These are phyloP conservation scores for Blastobasis lacticolella DNA, from an alignment of 2,888 invertebrate genomes.

Conservation along the genomic window DNA sequence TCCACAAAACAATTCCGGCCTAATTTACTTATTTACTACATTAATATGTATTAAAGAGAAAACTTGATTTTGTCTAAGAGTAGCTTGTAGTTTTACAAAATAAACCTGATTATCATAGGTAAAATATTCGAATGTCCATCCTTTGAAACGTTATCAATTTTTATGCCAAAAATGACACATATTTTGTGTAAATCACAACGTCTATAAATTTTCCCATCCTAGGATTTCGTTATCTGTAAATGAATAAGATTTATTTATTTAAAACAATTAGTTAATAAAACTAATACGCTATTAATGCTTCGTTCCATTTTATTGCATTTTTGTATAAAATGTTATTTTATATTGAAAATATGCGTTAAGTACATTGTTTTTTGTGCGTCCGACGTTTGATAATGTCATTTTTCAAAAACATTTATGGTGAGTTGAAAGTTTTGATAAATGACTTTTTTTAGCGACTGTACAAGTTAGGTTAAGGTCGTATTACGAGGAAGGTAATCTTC, in stretches of 20 bases:
- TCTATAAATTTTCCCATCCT: slow-evolving; percentile 41
- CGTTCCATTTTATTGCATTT: slow-evolving; percentile 69
- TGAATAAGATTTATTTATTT: slow-evolving; percentile 56
- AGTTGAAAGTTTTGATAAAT: slow-evolving; percentile 19
- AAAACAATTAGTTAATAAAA: slow-evolving; percentile 39
- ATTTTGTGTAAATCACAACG: slow-evolving; percentile 5
- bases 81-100: too few species aligned
- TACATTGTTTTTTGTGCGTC: slow-evolving; percentile 47
- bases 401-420: slow-evolving; percentile 12
- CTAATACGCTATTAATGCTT: slow-evolving; percentile 35
- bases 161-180: slow-evolving; percentile 24
- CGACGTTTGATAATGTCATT: slow-evolving; percentile 15
- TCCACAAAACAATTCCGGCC: too few species aligned
- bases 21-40: too few species aligned
- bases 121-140: too few species aligned
- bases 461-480: slow-evolving; percentile 25
- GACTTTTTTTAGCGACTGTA: slow-evolving; percentile 28
- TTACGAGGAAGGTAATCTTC: slow-evolving; percentile 35
- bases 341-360: slow-evolving; percentile 51
- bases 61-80: too few species aligned
- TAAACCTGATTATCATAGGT: too few species aligned
- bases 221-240: slow-evolving; percentile 62
- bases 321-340: slow-evolving; percentile 66
- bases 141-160: not conserved
- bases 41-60: too few species aligned